Evolutionary conservation across 2,888 invertebrate genomes (phyloP), one percentile per base, ranked within the genome.

Genomic region (Erebia palarica): DNA sequence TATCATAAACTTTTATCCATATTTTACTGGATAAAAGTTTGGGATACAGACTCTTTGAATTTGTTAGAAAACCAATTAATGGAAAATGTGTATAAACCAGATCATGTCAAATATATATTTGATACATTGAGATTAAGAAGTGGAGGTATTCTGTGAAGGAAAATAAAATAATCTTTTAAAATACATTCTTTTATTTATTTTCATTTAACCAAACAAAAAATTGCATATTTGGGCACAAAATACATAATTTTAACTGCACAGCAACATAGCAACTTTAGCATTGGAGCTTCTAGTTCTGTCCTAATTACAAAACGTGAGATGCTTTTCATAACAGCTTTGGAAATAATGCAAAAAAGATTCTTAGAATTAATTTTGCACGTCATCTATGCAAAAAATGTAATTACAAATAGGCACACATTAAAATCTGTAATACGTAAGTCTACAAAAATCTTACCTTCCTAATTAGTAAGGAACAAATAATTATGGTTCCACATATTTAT

Each of bases 1-100:
- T 94, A 94, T 76, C 90, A 93, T 73, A 93, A 93, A 76, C 86
- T 95, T 13, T 90, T 93, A 74, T 94, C 95, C 71, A 79, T 95
- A 53, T 84, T 95, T 60, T 94, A 93, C 78, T 94, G 95, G 91
- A 87, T 94, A 21, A 88, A 84, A 78, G 76, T 77, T 47, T 93
- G 93, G 92, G 91, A 93, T 77, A 80, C 75, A 14, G 84, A 86
- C n/a, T 87, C 89, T 11, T 81, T 93, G 63, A 88, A 91, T 81
- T 76, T 89, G 72, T 80, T 94, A 71, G 89, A 91, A 77, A 84
- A 84, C 3, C 94, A 93, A 75, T 76, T 94, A 53, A 74, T 87
- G 18, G 78, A 87, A 61, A 82, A 83, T 79, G 80, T 76, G 5
- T 93, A 91, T 70, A 83, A 82, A 73, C 78, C 77, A 73, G 88